Conservation (phyloP, 2,888 invertebrate species). For the Psylliodes chrysocephalus region DNA sequence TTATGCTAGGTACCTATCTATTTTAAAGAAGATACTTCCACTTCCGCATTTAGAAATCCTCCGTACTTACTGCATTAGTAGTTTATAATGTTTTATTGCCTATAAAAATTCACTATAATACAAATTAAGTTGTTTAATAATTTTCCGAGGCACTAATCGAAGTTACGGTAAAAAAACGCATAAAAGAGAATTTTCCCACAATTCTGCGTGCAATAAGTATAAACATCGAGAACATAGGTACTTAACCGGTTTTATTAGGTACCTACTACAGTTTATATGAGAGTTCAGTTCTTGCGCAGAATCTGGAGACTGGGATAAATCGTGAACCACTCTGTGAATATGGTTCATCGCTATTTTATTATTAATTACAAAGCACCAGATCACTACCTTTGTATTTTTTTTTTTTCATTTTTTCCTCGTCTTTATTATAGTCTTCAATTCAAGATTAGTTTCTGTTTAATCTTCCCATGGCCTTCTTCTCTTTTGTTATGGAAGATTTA, state of each 20-base stretch:
- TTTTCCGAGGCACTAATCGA: slow-evolving; percentile 38
- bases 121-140: slow-evolving; percentile 36
- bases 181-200: slow-evolving; percentile 56
- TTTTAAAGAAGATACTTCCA: slow-evolving; percentile 32
- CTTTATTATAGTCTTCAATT: slow-evolving; percentile 41
- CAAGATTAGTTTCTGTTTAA: slow-evolving; percentile 37
- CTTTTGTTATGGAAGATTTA: slow-evolving; percentile 39
- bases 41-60: slow-evolving; percentile 27
- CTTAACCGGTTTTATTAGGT: slow-evolving; percentile 60
- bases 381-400: slow-evolving; percentile 35
- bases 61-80: slow-evolving; percentile 17
- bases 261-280: slow-evolving; percentile 53
- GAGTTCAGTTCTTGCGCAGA: slow-evolving; percentile 43
- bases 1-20: slow-evolving; percentile 19
- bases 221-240: slow-evolving; percentile 52
- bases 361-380: slow-evolving; percentile 46
- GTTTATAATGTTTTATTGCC: slow-evolving; percentile 30
- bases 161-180: slow-evolving; percentile 35
- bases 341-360: slow-evolving; percentile 44
- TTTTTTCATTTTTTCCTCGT: slow-evolving; percentile 33
- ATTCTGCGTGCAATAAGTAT: slow-evolving; percentile 57
- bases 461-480: slow-evolving; percentile 47
- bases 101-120: slow-evolving; percentile 17
- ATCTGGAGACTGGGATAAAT: slow-evolving; percentile 45
- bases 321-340: slow-evolving; percentile 38